Evolutionary conservation across 2,797 vertebrate species (phyloP).

Genomic region (Sphaeramia orbicularis): DNA sequence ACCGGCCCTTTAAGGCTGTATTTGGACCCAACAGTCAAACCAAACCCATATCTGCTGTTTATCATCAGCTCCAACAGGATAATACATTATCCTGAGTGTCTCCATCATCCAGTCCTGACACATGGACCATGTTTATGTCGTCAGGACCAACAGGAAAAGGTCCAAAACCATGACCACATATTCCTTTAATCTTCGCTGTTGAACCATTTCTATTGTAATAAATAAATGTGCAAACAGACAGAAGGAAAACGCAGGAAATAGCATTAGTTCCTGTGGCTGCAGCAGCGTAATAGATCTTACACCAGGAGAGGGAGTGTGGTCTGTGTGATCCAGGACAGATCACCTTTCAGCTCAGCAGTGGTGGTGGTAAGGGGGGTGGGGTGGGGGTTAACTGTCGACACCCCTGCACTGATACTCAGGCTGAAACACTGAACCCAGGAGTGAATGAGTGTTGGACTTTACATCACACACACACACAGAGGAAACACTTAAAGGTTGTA

Average conservation of each 20-base stretch:
- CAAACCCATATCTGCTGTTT: neutral
- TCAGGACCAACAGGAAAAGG: slow-evolving; percentile 41
- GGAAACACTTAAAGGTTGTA: too few species aligned
- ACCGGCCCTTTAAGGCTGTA: too few species aligned
- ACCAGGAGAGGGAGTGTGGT: neutral
- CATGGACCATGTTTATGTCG: slow-evolving; percentile 7
- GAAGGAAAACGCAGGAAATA: slow-evolving; percentile 52
- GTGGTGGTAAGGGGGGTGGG: neutral
- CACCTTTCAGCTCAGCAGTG: slow-evolving; percentile 15
- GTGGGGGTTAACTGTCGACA: too few species aligned
- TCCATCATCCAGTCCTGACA: slow-evolving; percentile 16
- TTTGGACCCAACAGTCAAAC: neutral
- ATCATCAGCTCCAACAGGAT: neutral
- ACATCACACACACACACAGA: too few species aligned
- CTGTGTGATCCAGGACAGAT: slow-evolving; percentile 9
- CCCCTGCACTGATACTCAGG: too few species aligned
- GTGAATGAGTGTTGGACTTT: too few species aligned
- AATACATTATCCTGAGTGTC: slow-evolving; percentile 15
- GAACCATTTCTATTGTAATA: slow-evolving; percentile 38
- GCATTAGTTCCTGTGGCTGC: slow-evolving; percentile 31
- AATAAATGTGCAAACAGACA: slow-evolving; percentile 26
- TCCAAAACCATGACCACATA: slow-evolving; percentile 27
- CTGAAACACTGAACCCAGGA: too few species aligned
- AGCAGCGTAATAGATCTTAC: slow-evolving; percentile 27
- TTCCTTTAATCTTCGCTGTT: slow-evolving; percentile 53